A percentile compares a stretch with the other conserved stretches of the same genome.
These are phyloP conservation scores for Spinus pinus DNA, from an alignment of 2,797 vertebrate species.

Conservation along the genomic window DNA sequence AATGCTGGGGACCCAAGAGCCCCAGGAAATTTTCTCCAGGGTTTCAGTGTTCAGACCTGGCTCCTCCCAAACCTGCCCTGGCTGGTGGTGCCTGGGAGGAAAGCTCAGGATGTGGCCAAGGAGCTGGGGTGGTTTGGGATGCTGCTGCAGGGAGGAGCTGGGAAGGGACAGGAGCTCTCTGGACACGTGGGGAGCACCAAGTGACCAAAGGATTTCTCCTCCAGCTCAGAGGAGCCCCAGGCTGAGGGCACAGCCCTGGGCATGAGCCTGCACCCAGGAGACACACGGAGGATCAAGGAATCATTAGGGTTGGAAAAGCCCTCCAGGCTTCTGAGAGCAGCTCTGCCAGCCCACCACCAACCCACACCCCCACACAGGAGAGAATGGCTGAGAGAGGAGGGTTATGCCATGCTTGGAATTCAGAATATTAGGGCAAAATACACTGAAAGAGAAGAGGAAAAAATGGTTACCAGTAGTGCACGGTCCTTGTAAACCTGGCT, in stretches of 20 bases:
- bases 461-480: not conserved
- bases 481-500: not conserved
- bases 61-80: not conserved
- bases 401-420: not conserved
- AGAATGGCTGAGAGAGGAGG: not conserved
- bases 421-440: not conserved
- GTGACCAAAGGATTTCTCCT: not conserved
- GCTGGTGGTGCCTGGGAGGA: not conserved
- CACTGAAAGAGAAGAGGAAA: not conserved
- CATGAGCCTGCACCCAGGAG: not conserved
- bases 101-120: not conserved
- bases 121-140: not conserved
- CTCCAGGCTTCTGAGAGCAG: not conserved
- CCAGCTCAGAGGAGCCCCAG: not conserved
- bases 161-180: not conserved
- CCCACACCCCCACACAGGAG: not conserved
- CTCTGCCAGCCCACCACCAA: not conserved
- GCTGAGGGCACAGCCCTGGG: not conserved
- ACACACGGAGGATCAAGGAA: too few species aligned
- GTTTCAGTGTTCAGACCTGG: not conserved
- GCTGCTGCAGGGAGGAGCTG: not conserved
- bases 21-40: not conserved
- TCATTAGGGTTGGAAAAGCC: not conserved
- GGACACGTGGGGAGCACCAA: not conserved
- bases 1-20: not conserved